phyloP scores from a whole-genome alignment of 2,113 vertebrate species.

The Hydropotes inermis region DNA sequence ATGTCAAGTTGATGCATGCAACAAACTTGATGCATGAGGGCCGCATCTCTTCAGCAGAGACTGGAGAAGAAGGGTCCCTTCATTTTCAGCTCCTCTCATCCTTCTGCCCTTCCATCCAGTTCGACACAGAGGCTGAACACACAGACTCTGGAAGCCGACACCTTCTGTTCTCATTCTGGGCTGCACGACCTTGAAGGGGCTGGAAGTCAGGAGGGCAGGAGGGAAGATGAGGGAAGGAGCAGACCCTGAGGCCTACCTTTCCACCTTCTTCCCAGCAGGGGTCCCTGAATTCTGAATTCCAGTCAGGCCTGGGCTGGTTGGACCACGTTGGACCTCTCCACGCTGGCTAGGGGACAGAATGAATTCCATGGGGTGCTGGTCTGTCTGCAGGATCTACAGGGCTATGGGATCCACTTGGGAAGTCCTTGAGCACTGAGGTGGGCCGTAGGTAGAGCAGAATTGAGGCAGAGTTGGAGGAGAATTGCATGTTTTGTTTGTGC shows the following conservation, averaged over 20 bases:
- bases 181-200: neutral
- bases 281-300: neutral
- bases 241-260: accelerated
- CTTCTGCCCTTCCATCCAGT: neutral
- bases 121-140: neutral
- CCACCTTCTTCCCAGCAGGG: neutral
- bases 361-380: neutral
- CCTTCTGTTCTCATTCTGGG: neutral
- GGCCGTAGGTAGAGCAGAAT: neutral
- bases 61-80: too few species aligned
- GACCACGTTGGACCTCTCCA: neutral
- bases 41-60: neutral
- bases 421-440: neutral
- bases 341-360: too few species aligned
- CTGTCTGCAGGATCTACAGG: neutral
- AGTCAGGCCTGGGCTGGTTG: neutral
- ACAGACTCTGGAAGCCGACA: neutral
- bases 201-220: neutral
- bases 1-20: too few species aligned
- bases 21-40: neutral
- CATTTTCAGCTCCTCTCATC: neutral
- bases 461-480: neutral
- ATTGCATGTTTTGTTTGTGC: neutral
- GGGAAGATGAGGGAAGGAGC: neutral
- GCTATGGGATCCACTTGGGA: accelerated